Evolutionary conservation across 2,113 vertebrate genomes (phyloP).

Genomic region (Paracanthobrama guichenoti): DNA sequence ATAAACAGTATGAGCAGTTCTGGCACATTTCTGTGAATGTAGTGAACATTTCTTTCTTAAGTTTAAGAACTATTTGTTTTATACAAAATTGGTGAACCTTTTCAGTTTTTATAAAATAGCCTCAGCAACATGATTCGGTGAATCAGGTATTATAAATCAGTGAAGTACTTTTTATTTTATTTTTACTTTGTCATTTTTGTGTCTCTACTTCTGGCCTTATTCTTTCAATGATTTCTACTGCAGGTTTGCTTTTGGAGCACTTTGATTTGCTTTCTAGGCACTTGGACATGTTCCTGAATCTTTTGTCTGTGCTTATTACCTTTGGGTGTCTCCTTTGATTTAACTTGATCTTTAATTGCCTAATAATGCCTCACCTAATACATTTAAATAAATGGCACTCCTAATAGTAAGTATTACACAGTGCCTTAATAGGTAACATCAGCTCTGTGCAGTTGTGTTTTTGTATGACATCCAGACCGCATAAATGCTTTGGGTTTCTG

Average conservation of each 20-base stretch:
- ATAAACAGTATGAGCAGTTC: neutral
- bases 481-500: constrained; percentile 37
- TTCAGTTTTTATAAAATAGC: neutral
- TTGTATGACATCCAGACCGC: constrained; percentile 38
- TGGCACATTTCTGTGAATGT: constrained; percentile 22
- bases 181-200: neutral
- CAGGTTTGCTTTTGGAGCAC: neutral
- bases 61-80: neutral
- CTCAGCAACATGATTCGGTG: neutral
- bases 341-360: neutral
- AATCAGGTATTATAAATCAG: neutral
- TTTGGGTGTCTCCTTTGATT: neutral
- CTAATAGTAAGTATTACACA: constrained; percentile 12
- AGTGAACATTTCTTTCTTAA: neutral
- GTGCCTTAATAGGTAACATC: constrained; percentile 22
- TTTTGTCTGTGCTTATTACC: constrained; percentile 5
- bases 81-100: neutral
- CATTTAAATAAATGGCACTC: neutral
- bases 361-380: neutral
- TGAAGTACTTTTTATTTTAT: neutral
- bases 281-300: neutral
- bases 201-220: neutral
- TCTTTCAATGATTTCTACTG: neutral
- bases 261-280: neutral
- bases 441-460: constrained; percentile 9